These are phyloP conservation scores for Campoplex capitator DNA, from an alignment of 2,888 invertebrate genomes.

Conservation along the genomic window DNA sequence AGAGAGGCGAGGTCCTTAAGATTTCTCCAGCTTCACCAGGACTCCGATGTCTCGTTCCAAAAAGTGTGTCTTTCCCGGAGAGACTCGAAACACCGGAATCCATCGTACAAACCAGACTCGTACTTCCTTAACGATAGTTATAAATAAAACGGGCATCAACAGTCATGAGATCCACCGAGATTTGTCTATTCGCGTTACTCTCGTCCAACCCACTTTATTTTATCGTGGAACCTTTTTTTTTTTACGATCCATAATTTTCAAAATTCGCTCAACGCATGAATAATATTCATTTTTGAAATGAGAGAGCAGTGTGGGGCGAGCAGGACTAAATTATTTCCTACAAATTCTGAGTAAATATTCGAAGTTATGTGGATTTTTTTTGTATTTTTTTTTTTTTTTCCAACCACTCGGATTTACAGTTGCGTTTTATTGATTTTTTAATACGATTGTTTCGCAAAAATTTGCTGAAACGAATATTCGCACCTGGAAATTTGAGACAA, in stretches of 20 bases:
- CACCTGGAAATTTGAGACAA: background rate
- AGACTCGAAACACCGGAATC: constrained; percentile 44
- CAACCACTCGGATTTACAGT: too few relatives aligned
- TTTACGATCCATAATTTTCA: background rate
- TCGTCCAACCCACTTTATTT: background rate
- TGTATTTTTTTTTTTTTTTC: too few relatives aligned
- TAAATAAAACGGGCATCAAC: constrained; percentile 7
- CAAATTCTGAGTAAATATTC: background rate
- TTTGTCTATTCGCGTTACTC: constrained; percentile 8
- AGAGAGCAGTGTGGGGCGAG: background rate
- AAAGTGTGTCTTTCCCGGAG: constrained; percentile 8
- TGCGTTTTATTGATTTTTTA: background rate
- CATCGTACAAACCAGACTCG: constrained; percentile 8
- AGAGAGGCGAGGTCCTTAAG: constrained; percentile 43
- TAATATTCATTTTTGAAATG: background rate
- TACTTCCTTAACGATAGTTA: constrained; percentile 44
- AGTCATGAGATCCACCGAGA: background rate
- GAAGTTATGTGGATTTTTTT: too few relatives aligned
- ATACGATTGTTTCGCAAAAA: background rate
- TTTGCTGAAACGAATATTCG: background rate
- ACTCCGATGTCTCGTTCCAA: constrained; percentile 26
- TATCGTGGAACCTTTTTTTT: background rate
- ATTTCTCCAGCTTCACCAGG: constrained; percentile 46
- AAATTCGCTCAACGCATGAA: background rate
- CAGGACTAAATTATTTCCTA: background rate